Base-by-base conservation (phyloP, 2,797 vertebrate species). In the Diglossa cyanea region DNA sequence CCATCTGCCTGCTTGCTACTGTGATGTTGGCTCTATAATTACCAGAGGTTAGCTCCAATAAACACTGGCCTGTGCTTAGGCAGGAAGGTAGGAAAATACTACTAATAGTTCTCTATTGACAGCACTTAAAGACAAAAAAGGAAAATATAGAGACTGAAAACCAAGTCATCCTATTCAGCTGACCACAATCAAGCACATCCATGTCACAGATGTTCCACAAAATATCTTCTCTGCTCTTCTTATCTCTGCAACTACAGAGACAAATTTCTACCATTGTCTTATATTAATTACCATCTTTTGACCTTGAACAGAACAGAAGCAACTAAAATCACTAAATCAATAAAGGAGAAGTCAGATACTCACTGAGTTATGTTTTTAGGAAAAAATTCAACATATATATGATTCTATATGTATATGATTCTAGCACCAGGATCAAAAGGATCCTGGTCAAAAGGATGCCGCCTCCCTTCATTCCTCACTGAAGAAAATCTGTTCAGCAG, bases 1-100 rank as follows among this genome's bases (percentile, higher is more conserved):
- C 60, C 80, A 90, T 86, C 83, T 92, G 88, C 72, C 85, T 86
- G 54, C 48, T 81, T 94, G 58, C 73, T 88, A 81, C 47, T 78
- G 44, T 66, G 33, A 72, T 62, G 51, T 48, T 94, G 7, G 62
- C 40, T 88, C 81, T 50, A 40, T 67, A 84, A 82, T 66, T 93
- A 76, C 70, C 44, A 93, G 66, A 90, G 58, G 66, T 75, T 78
- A 93, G 33, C 10, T 68, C 73, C 21, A 84, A 44, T 66, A 81
- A 66, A 80, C 19, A 3, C 33, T 87, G 62, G 40, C 30, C 45
- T 23, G 33, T 63, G 45, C 78, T 83, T 66, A 84, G 44, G 47
- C 58, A 90, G 47, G 54, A 88, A 74, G n/a, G 54, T 58, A 85
- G 74, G 61, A 91, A 90, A 94, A 70, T 16, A 51, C 20, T 77